Conservation (phyloP, 2,113 vertebrate genomes). For the Oenanthe melanoleuca region DNA sequence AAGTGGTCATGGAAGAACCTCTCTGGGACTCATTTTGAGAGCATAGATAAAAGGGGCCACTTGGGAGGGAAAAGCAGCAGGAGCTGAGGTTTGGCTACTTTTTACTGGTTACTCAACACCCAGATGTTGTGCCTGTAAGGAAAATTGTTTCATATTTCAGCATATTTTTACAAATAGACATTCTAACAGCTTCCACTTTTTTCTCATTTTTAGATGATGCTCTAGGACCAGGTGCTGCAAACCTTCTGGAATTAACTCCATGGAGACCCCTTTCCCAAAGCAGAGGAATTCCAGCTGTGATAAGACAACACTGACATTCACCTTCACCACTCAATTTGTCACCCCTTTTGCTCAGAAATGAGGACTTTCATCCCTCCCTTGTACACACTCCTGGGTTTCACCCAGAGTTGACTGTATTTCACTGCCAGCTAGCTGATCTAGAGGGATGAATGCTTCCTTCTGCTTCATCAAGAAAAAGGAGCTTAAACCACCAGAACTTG, state of each 20-base stretch:
- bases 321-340: neutral
- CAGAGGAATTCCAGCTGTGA: neutral
- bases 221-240: neutral
- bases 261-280: neutral
- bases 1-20: neutral
- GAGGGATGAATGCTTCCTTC: neutral
- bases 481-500: neutral
- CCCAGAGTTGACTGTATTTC: neutral
- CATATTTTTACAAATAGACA: neutral
- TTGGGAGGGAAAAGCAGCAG: neutral
- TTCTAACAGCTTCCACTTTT: constrained; percentile 5
- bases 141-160: neutral
- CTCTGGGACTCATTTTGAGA: neutral
- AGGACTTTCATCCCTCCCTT: neutral
- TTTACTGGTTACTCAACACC: neutral
- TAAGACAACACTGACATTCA: neutral
- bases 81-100: neutral
- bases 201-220: neutral
- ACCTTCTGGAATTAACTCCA: neutral
- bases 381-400: neutral
- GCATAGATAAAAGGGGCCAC: neutral
- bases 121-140: constrained; percentile 13
- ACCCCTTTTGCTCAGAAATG: neutral
- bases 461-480: neutral
- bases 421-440: neutral